Evolutionary conservation across 1,140 invertebrate genomes (phyloP), one percentile per base, ranked within the genome.

Genomic region (Procambarus virginalis): DNA sequence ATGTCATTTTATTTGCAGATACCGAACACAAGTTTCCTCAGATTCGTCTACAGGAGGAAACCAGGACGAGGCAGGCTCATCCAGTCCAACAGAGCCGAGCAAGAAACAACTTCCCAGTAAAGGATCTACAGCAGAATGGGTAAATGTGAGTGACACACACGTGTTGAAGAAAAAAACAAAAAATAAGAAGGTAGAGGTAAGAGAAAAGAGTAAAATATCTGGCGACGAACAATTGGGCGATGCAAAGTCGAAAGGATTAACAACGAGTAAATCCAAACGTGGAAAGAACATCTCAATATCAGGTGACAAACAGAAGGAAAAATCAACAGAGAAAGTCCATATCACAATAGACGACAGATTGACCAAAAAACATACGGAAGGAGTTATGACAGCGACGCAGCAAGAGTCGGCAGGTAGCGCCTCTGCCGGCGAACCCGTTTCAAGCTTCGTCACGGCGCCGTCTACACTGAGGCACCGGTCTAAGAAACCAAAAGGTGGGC

Each of bases 391-490:
- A 55, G 64, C 68, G 22, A n/a, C 3, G 68, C 22, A 73, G 68
- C 68, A 73, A 34, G 79, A 81, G 12, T 82, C 80, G 46, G 48
- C 22, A 64, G 60, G 58, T 8, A 82, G 48, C 8, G 55, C 34
- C 5, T 68, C 80, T 68, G 22, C 34, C 17, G 80, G 46, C 4
- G 76, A 64, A 55, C 51, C 22, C 14, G 58, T 51, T 12, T 34
- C 22, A 17, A 68, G 80, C 14, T 82, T 48, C 34, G 80, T 68
- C 10, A 82, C 80, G 34, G 80, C 80, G 12, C 55, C 60, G 4
- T 46, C 34, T 3, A 82, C 80, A 45, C n/a, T 82, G 0, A 73
- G 34, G 34, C 68, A n/a, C 20, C 68, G 68, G 20, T 0, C n/a
- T n/a, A 22, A 34, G 22, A 73, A 34, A 34, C 14, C 22, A 34